Evolutionary conservation across 2,888 invertebrate genomes (phyloP), one percentile per base, ranked within the genome.

Genomic region (Drosophila emarginata): DNA sequence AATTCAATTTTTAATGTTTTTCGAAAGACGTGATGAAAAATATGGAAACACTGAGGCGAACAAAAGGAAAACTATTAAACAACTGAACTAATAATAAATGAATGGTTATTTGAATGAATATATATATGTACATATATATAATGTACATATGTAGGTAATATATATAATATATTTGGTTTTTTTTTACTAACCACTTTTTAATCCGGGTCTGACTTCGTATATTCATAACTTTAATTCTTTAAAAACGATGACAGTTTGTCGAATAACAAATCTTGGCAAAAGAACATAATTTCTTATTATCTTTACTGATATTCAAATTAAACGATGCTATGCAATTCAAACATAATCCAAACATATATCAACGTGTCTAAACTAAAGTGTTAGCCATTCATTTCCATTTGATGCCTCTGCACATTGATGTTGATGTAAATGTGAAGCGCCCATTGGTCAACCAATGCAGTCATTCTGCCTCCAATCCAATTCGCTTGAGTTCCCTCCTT

Each of bases 361-460:
- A 57, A 61, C 57, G 1, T 61, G 23, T 45, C 51, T 26, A 21
- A 45, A 6, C 54, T 28, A 54, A 54, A 54, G 54, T 54, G 54
- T 71, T 65, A 26, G 64, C 18, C 62, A 61, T 57, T 67, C 59
- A 58, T 51, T 40, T 62, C 62, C 53, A 63, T 64, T 75, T 40
- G 45, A 63, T 63, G 64, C 52, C 50, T 45, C 18, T 45, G 45
- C 51, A 62, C 54, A 51, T 58, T 58, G 66, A 7, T 12, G 57
- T 57, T 54, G 57, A 67, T 67, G 67, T 53, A 63, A 70, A 58
- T 56, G 21, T 45, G 12, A 18, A 57, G 53, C 67, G 73, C 60
- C 77, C 67, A 78, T 80, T 83, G 80, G 80, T 57, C 72, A 72
- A 66, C 45, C 54, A 59, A 39, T 71, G 70, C 70, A 71, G 64